Base-by-base conservation (phyloP, 1,140 invertebrate species). In the Prorops nasuta region DNA sequence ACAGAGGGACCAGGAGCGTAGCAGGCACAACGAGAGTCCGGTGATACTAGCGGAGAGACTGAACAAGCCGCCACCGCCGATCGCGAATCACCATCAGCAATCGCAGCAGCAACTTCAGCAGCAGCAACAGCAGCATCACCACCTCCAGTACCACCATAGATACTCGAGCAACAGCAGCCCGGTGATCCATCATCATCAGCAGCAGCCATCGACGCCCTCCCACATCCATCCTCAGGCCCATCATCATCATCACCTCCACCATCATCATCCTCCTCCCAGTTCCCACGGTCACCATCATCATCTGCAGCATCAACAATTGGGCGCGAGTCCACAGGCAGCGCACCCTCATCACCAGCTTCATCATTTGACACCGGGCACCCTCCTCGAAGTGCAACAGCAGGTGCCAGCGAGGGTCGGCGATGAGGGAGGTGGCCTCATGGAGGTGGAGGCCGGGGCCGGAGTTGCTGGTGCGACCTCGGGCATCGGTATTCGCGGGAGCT, bases 11-110 rank as follows among this genome's bases (percentile, higher is more conserved):
- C 72, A 75, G 69, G 71, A 76, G 20, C 70, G 72, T 12, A 70
- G 56, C 47, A 68, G 71, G 56, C 71, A 77, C 66, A 77, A 77
- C 70, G 76, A 76, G 54, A 76, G 74, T 42, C 74, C 73, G 39
- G 64, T 76, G 24, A 76, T 77, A 49, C 58, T 78, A 55, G 69
- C 73, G 40, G 74, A 76, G 45, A 72, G 73, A 42, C 57, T 79
- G 48, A 76, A 75, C 55, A 74, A 76, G 51, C 66, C 63, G 45
- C 60, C 68, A 54, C 49, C 61, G 46, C 60, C 66, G 46, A 28
- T 60, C 56, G 36, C 62, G 46, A 45, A 44, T 35, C 56, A 42
- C 43, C 54, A 50, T 40, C 58, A 49, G n/a, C 54, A 44, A 1
- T 46, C 28, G 2, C 51, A 46, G 2, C 49, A 54, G 2, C 52